Conservation (phyloP, 2,113 vertebrate genomes). For the Gasterosteus nipponicus region DNA sequence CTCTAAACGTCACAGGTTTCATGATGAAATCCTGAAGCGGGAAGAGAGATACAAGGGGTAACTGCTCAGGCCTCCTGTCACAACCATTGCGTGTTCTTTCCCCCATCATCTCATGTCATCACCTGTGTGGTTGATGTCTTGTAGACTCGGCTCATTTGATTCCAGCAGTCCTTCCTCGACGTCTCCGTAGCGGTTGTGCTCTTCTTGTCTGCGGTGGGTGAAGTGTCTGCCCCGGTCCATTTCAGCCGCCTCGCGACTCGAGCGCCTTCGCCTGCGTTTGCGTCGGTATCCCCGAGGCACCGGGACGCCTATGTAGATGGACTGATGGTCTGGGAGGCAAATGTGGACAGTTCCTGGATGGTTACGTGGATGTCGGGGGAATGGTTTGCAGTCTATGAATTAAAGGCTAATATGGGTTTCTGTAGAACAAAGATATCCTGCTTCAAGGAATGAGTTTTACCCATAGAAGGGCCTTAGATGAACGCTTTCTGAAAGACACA, state of each 20-base stretch:
- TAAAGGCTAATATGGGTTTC: background rate
- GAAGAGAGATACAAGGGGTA: background rate
- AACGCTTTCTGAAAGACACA: constrained; percentile 11
- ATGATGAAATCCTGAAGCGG: background rate
- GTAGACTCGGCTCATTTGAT: constrained; percentile 68
- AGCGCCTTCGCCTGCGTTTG: constrained; percentile 85
- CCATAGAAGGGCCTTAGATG: constrained; percentile 5
- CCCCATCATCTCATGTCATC: constrained; percentile 42
- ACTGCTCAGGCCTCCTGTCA: background rate
- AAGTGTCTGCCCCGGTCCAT: constrained; percentile 75
- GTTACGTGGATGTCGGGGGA: background rate
- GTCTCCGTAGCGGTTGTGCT: constrained; percentile 74
- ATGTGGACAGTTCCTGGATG: background rate
- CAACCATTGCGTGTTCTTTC: background rate
- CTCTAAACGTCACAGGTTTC: background rate
- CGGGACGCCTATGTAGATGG: constrained; percentile 92
- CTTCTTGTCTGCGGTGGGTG: constrained; percentile 72
- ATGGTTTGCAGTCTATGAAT: background rate
- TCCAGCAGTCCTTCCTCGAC: constrained; percentile 75
- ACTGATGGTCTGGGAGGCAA: constrained; percentile 83
- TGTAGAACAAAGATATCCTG: background rate
- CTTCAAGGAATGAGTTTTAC: constrained; percentile 1
- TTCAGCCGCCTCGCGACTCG: constrained; percentile 76
- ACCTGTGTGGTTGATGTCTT: constrained; percentile 87
- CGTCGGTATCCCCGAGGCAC: constrained; percentile 85